These are phyloP conservation scores for Melanerpes aurifrons DNA, from an alignment of 2,113 vertebrate species.

Conservation along the genomic window DNA sequence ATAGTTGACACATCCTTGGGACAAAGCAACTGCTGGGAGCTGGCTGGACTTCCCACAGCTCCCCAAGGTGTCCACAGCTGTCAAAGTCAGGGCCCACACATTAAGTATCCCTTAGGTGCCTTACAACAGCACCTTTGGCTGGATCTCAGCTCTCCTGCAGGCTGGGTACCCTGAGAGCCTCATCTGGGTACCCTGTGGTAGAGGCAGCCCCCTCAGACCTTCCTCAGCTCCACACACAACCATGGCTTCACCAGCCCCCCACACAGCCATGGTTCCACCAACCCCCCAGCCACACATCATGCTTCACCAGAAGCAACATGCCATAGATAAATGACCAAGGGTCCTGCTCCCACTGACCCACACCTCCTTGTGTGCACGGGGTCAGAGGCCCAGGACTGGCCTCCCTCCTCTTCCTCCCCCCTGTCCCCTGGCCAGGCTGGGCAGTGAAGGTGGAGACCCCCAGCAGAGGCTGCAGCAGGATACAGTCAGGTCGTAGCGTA, in stretches of 20 bases:
- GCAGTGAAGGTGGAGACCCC: neutral
- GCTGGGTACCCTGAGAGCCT: neutral
- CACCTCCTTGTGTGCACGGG: accelerated
- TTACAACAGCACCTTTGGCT: neutral
- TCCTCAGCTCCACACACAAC: neutral
- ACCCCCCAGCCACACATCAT: neutral
- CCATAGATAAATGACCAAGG: neutral
- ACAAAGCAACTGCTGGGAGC: neutral
- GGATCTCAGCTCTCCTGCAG: accelerated
- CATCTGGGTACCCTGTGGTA: neutral
- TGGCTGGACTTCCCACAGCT: neutral
- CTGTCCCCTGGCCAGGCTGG: neutral
- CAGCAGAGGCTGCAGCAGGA: conserved; percentile 75
- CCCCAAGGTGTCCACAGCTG: neutral
- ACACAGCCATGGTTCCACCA: neutral
- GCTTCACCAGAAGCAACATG: neutral
- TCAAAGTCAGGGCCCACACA: neutral
- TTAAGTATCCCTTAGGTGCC: neutral
- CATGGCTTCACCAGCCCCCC: neutral
- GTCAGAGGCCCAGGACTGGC: neutral
- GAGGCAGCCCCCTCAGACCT: neutral
- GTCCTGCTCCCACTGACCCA: neutral
- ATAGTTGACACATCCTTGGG: neutral
- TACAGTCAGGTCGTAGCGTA: conserved; percentile 98
- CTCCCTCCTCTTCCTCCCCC: neutral